Percentiles rank a stretch among this genome's conserved stretches.
Conservation (phyloP, 92 coral and sea anemone species). For the Virgularia gustaviana region DNA sequence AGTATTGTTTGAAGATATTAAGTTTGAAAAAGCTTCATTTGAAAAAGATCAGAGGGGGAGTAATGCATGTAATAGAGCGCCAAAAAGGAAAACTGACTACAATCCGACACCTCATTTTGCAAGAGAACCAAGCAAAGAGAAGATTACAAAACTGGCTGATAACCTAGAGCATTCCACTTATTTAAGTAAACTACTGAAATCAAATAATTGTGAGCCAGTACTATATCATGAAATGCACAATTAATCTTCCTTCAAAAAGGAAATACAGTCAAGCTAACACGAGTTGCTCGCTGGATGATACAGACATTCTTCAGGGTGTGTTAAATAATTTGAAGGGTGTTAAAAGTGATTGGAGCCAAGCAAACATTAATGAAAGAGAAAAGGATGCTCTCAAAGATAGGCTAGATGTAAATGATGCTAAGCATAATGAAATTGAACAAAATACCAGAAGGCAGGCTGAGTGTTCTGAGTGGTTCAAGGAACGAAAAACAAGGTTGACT, state of each 20-base stretch:
- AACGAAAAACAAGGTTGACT: constrained; percentile 47
- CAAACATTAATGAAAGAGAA: background rate
- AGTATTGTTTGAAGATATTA: constrained; percentile 24
- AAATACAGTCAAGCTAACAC: background rate
- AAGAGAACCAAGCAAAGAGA: background rate
- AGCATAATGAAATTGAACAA: constrained; percentile 41
- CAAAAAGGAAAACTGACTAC: background rate
- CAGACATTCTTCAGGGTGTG: background rate
- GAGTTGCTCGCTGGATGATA: background rate
- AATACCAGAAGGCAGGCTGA: constrained; percentile 53
- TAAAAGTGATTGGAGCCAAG: background rate
- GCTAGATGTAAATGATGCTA: constrained; percentile 17
- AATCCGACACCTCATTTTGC: constrained; percentile 17
- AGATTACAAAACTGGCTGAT: constrained; percentile 9
- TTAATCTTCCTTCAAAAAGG: constrained; percentile 12
- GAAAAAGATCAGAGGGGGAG: constrained; percentile 29
- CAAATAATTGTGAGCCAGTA: constrained; percentile 26
- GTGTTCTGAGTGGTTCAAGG: constrained; percentile 41
- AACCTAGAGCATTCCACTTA: constrained; percentile 9
- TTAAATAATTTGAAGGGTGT: background rate
- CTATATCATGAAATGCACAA: constrained; percentile 4
- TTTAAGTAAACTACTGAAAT: constrained; percentile 8
- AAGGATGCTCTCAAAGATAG: background rate
- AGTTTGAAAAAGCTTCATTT: constrained; percentile 33
- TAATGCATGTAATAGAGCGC: constrained; percentile 8